Base-by-base conservation (phyloP, 2,888 invertebrate genomes). In the Drosophila villosipedis region DNA sequence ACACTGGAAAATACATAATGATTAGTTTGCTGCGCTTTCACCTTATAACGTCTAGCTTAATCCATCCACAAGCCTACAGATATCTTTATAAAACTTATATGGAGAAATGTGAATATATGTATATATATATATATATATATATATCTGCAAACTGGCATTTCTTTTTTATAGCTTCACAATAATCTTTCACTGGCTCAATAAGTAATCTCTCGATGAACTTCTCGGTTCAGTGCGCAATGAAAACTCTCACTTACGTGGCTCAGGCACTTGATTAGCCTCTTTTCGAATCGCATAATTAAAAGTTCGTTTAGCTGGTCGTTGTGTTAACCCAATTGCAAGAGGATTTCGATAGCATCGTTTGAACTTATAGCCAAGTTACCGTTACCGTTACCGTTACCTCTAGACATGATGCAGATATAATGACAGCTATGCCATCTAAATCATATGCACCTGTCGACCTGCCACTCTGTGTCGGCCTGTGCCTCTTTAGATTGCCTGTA, bases 251-350 rank as follows among this genome's bases (percentile, higher is more conserved):
- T 67, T 67, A 31, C 30, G 54, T 50, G 50, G 25, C 58, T 69
- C 53, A 39, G 39, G 22, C 53, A 25, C 53, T 60, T 54, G 37
- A 71, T 60, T 61, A 70, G 53, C 31, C 47, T 22, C 28, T 28
- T 61, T 71, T 22, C 35, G 35, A 37, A 49, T 49, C 33, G 67
- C 69, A 71, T 85, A 85, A 83, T 83, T 88, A 73, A 88, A 84
- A 66, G 60, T 69, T 61, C 80, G 64, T 85, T 83, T 68, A 53
- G 31, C 68, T 63, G 25, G 47, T 55, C 54, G 80, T 57, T 62
- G 41, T 61, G 62, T n/a, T 25, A 55, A 60, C 41, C 74, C 55
- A 60, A 75, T 79, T 59, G n/a, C 35, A 65, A 63, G 43, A 62
- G 69, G 62, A 55, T 79, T 75, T 66, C 65, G 76, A 61, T 30